These are phyloP conservation scores for Melanogrammus aeglefinus DNA, from an alignment of 2,797 vertebrate species.

Conservation along the genomic window DNA sequence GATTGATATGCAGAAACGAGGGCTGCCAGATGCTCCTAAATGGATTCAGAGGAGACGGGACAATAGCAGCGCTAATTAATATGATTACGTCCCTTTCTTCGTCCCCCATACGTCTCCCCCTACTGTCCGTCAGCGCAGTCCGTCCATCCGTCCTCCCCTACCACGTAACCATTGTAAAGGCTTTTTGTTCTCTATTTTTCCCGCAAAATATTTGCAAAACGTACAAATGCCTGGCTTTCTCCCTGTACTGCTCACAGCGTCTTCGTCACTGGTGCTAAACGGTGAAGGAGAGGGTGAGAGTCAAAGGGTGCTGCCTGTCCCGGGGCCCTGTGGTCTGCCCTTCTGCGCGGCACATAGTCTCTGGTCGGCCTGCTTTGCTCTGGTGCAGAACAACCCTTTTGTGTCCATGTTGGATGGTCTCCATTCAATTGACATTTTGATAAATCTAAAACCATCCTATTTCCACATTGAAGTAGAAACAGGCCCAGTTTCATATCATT, in stretches of 20 bases:
- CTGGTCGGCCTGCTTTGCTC: neutral
- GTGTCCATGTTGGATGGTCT: neutral
- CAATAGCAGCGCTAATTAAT: constrained; percentile 9
- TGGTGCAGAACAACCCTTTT: neutral
- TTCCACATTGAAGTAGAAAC: neutral
- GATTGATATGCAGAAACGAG: constrained; percentile 18
- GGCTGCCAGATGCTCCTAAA: constrained; percentile 4
- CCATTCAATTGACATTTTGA: neutral
- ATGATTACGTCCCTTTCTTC: constrained; percentile 5
- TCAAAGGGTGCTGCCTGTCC: constrained; percentile 16
- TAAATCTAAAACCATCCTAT: neutral
- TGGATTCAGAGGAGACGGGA: constrained; percentile 10
- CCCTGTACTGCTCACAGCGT: neutral
- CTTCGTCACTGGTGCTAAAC: neutral
- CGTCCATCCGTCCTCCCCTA: constrained; percentile 3
- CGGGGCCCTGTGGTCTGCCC: constrained; percentile 3
- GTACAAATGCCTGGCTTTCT: neutral
- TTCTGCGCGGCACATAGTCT: neutral
- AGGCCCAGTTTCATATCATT: neutral
- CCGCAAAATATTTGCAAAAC: neutral
- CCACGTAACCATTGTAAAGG: neutral
- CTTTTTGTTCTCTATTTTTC: neutral
- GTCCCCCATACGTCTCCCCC: constrained; percentile 5
- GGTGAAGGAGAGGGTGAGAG: neutral
- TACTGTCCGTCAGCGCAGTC: neutral